Evolutionary conservation across 2,888 invertebrate genomes (phyloP), one percentile per base, ranked within the genome.

Genomic region (Ectropis crepuscularia): DNA sequence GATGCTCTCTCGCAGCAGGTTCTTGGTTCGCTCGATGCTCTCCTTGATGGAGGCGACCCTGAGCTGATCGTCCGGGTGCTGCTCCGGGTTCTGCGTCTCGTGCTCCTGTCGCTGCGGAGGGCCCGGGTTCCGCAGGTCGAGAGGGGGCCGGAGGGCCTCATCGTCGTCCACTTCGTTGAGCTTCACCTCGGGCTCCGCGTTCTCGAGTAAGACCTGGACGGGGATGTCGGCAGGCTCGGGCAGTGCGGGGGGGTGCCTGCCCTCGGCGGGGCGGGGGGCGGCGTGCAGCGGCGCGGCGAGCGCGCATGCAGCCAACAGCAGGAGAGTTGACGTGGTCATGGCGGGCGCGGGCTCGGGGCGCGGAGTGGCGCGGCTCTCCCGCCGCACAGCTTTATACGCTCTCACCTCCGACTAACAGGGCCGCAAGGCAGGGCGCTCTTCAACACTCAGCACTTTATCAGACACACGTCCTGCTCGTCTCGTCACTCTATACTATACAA

Each of bases 91-190:
- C 72, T 92, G 92, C 0, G 86, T 89, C 63, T 92, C 92, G 67
- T 92, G 92, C 54, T 90, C 83, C 67, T 90, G 90, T 2, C 86
- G 84, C 69, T 92, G 90, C 2, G 91, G 91, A 6, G 76, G 78
- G 8, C 91, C 92, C 4, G 91, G 89, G 67, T 92, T 83, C 5
- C 78, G 77, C 45, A 92, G 69, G 62, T 92, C 90, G 1, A 86
- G 76, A 59, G 80, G 74, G 0, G 82, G 78, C 60, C 89, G 80
- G 59, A 82, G 82, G 6, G 88, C 74, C 43, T 82, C 82, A 10
- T 79, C 71, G 12, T 75, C 75, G 7, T 76, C 69, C 10, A 72
- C 68, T 53, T 76, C 74, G 10, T 73, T 66, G 12, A 59, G 66
- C 51, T 83, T 83, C 6, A 83, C 69, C 0, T 67, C 60, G 0